These are phyloP conservation scores for Epizoanthus stellaris DNA, from an alignment of 92 coral and sea anemone genomes.

Conservation along the genomic window DNA sequence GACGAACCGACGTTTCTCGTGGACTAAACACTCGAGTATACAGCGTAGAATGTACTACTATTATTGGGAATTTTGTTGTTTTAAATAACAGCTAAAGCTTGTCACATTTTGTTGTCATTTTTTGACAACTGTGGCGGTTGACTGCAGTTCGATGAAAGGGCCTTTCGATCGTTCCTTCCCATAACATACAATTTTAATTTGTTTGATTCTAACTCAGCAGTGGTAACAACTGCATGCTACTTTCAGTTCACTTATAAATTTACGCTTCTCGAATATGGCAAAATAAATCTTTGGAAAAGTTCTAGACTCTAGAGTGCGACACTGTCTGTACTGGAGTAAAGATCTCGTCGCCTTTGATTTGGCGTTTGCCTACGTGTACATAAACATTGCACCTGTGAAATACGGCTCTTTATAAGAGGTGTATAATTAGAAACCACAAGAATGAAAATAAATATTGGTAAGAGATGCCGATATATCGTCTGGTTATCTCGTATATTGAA, in stretches of 20 bases:
- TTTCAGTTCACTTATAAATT: conserved; percentile 9
- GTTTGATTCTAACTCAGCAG: conserved; percentile 41
- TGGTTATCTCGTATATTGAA: too few species aligned
- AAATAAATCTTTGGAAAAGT: neutral
- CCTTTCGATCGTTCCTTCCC: conserved; percentile 3
- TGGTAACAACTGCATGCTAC: conserved; percentile 1
- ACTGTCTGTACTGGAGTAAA: neutral
- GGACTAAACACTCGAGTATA: neutral
- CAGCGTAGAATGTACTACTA: neutral
- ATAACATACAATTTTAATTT: conserved; percentile 8
- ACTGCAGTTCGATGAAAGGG: neutral
- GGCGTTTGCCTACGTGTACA: conserved; percentile 41
- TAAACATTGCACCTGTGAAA: conserved; percentile 42
- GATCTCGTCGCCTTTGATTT: conserved; percentile 29
- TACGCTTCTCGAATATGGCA: neutral
- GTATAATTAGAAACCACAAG: conserved; percentile 17
- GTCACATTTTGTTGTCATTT: neutral
- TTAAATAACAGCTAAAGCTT: neutral
- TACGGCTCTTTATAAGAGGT: neutral
- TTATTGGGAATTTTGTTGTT: neutral
- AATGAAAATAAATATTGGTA: neutral
- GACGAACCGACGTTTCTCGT: neutral
- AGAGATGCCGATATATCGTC: neutral
- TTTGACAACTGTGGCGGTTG: conserved; percentile 37
- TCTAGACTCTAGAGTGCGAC: neutral